Conservation (phyloP, 2,113 vertebrate genomes). For the Antennarius striatus region DNA sequence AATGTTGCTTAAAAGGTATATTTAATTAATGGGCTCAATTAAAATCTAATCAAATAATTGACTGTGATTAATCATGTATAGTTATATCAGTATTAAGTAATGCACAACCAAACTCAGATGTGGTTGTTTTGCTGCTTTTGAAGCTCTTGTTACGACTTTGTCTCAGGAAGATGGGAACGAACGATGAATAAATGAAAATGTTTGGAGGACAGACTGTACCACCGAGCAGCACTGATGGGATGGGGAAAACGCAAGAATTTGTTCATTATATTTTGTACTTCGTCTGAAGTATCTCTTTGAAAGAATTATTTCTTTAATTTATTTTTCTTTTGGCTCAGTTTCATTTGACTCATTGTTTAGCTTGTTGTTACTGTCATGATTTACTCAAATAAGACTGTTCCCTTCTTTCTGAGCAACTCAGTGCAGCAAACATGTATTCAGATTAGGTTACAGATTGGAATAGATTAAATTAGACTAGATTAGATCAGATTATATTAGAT, state of each 20-base stretch:
- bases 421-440: no score
- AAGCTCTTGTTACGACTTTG: conserved; percentile 22
- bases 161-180: conserved; percentile 10
- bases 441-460: no score
- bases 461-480: no score
- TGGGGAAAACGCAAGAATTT: not conserved
- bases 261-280: conserved; percentile 5
- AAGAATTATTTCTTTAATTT: conserved; percentile 4
- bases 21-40: no score
- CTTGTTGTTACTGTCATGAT: conserved; percentile 34
- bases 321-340: not conserved
- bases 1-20: no score
- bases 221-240: conserved; percentile 30
- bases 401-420: no score
- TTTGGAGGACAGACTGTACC: conserved; percentile 27
- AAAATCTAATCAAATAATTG: no score
- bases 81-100: no score
- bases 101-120: no score
- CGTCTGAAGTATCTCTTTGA: conserved; percentile 1
- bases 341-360: conserved; percentile 27
- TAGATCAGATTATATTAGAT: no score
- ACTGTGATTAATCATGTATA: no score
- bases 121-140: no score
- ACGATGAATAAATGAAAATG: conserved; percentile 44
- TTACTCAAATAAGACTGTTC: conserved; percentile 15